A percentile compares a stretch with the other conserved stretches of the same genome.
Conservation (phyloP, 64 coral and sea anemone species). For the Porites australiensis region DNA sequence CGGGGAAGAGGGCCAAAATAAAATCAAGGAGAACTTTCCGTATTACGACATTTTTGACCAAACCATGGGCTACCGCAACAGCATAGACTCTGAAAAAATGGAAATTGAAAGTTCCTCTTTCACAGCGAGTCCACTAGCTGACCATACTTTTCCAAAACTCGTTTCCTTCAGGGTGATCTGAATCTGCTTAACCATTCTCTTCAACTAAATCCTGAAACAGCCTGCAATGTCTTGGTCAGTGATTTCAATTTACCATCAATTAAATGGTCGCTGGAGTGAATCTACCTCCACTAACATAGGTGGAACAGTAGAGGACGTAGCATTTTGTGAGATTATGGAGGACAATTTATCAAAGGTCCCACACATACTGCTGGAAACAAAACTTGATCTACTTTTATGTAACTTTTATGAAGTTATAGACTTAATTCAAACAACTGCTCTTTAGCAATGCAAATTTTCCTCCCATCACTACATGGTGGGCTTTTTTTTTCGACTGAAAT, state of each 20-base stretch:
- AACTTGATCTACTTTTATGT: slow-evolving; percentile 49
- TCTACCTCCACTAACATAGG: slow-evolving; percentile 21
- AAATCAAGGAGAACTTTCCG: too few species aligned
- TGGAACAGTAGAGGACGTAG: slow-evolving; percentile 30
- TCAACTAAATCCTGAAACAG: slow-evolving; percentile 40
- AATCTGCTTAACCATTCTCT: slow-evolving; percentile 39
- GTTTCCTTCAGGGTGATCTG: too few species aligned
- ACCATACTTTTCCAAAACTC: too few species aligned
- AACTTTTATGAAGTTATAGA: slow-evolving; percentile 53
- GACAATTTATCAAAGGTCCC: slow-evolving; percentile 60
- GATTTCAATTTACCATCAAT: slow-evolving; percentile 54
- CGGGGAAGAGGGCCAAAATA: too few species aligned
- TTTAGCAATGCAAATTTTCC: slow-evolving; percentile 22
- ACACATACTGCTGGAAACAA: slow-evolving; percentile 69
- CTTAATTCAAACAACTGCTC: slow-evolving; percentile 24
- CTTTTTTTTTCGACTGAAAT: slow-evolving; percentile 53
- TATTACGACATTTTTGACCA: neutral
- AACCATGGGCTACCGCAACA: neutral
- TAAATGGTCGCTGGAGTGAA: slow-evolving; percentile 45
- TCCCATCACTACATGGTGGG: slow-evolving; percentile 58
- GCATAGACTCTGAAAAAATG: neutral
- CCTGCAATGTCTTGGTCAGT: slow-evolving; percentile 21
- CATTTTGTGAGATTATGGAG: slow-evolving; percentile 25
- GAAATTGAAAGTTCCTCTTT: slow-evolving; percentile 1
- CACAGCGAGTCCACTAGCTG: neutral